These are phyloP conservation scores for Parus major DNA, from an alignment of 2,113 vertebrate genomes.

Conservation along the genomic window DNA sequence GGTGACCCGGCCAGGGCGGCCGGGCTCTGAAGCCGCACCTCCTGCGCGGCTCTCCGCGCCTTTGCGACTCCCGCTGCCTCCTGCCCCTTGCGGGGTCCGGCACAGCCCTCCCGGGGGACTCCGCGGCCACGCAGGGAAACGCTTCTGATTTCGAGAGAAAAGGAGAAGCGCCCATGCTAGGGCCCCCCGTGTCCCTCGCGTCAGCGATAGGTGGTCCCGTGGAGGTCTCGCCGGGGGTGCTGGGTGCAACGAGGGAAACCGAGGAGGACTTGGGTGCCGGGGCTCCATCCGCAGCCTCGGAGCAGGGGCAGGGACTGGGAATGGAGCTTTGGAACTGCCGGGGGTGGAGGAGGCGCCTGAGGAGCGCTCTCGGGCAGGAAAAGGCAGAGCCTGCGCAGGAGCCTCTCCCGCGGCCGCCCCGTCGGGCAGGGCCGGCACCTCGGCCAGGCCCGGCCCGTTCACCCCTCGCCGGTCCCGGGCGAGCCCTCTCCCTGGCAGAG, in stretches of 20 bases:
- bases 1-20: not conserved
- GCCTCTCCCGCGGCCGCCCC: not conserved
- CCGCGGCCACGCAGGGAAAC: not conserved
- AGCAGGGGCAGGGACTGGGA: not conserved
- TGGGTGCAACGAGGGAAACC: not conserved
- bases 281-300: not conserved
- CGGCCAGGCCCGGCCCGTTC: not conserved
- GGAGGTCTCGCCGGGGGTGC: not conserved
- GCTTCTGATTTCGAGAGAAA: not conserved
- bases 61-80: not conserved
- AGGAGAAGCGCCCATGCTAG: not conserved
- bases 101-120: not conserved
- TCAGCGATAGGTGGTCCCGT: not conserved
- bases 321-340: not conserved
- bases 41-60: not conserved
- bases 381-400: not conserved
- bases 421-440: not conserved
- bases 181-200: fast-evolving
- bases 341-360: not conserved
- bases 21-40: not conserved
- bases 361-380: not conserved
- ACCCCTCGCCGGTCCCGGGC: not conserved
- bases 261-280: not conserved
- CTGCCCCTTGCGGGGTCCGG: not conserved
- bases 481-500: not conserved